These are phyloP conservation scores for Trichogramma dendrolimi DNA, from an alignment of 2,888 invertebrate genomes.

Conservation along the genomic window DNA sequence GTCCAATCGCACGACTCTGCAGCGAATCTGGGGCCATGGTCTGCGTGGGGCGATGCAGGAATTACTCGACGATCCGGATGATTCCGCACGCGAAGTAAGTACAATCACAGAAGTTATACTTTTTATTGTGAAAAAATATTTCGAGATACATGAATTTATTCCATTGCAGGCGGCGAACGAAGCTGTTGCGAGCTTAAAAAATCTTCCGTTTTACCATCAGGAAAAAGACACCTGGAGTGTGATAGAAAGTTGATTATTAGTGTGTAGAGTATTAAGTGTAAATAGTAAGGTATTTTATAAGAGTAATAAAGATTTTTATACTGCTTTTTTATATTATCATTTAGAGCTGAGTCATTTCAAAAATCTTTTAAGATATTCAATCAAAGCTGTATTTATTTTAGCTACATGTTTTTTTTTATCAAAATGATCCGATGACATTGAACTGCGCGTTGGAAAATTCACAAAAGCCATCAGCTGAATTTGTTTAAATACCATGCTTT, in stretches of 20 bases:
- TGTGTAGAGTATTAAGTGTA: background rate
- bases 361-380: too few relatives aligned
- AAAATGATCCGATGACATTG: too few relatives aligned
- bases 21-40: constrained; percentile 60
- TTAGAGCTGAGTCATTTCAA: too few relatives aligned
- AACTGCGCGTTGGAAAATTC: too few relatives aligned
- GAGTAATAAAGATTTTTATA: too few relatives aligned
- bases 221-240: constrained; percentile 17
- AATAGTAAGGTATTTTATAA: background rate
- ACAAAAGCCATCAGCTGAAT: too few relatives aligned
- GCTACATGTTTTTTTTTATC: too few relatives aligned
- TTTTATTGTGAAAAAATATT: background rate
- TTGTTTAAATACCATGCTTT: too few relatives aligned
- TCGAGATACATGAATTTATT: background rate
- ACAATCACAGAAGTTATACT: background rate
- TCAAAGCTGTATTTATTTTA: too few relatives aligned
- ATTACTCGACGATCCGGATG: constrained; percentile 61
- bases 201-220: constrained; percentile 31
- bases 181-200: constrained; percentile 29
- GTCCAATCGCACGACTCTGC: constrained; percentile 64
- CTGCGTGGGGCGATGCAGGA: constrained; percentile 61
- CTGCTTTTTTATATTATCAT: too few relatives aligned
- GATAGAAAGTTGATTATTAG: background rate
- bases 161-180: constrained; percentile 29
- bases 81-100: constrained; percentile 59